Evolutionary conservation across 2,113 vertebrate species (phyloP).

Genomic region (Neolamprologus variostigma): DNA sequence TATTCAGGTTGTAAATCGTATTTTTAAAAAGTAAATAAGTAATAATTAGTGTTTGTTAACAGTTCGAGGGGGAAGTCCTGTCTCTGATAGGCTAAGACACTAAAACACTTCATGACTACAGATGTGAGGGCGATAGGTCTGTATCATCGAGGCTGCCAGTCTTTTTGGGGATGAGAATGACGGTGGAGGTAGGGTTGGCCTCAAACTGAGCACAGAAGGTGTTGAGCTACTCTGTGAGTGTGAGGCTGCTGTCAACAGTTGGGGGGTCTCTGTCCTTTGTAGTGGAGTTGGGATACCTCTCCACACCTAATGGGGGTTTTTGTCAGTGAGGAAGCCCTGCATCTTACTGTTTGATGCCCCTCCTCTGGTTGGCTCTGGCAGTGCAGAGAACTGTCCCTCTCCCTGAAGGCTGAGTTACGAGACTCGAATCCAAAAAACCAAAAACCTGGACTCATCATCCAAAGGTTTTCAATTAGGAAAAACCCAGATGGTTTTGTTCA

Average conservation of each 20-base stretch:
- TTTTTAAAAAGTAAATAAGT: fast-evolving
- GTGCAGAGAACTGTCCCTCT: background rate
- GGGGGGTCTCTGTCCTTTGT: background rate
- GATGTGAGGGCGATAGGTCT: background rate
- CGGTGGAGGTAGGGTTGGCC: background rate
- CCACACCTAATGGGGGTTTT: fast-evolving
- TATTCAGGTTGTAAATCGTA: fast-evolving
- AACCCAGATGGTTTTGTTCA: background rate
- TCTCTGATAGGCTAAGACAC: background rate
- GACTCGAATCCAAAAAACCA: background rate
- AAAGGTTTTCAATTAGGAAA: background rate
- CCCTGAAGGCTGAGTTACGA: background rate
- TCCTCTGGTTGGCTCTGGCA: background rate
- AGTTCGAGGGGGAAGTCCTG: background rate
- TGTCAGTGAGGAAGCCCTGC: background rate
- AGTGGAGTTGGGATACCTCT: background rate
- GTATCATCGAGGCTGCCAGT: fast-evolving
- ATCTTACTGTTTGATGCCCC: background rate
- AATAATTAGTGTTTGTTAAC: background rate
- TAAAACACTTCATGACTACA: background rate
- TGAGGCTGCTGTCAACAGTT: background rate
- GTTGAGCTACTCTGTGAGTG: background rate
- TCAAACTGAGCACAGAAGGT: background rate
- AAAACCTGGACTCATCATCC: background rate
- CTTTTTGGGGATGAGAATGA: background rate